phyloP scores from a whole-genome alignment of 2,113 vertebrate species.

The Corvus cornix region DNA sequence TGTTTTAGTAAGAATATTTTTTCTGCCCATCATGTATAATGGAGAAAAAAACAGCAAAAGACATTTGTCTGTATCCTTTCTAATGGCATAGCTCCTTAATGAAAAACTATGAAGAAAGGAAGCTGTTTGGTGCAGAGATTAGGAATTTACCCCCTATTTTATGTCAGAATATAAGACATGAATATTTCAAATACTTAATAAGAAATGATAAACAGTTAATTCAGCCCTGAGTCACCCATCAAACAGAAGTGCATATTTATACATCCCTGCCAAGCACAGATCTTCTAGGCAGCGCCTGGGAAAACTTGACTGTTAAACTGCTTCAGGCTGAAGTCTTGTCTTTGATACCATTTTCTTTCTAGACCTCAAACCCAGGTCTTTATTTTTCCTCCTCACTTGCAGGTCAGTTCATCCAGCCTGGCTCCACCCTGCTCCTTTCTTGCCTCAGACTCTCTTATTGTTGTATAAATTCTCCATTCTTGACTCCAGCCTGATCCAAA shows the following conservation, averaged over 20 bases:
- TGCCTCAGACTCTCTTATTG: not conserved
- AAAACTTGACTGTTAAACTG: not conserved
- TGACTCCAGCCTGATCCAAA: not conserved
- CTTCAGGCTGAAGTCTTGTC: not conserved
- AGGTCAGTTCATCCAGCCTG: not conserved
- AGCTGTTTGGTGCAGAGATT: not conserved
- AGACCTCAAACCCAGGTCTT: not conserved
- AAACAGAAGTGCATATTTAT: not conserved
- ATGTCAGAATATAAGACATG: not conserved
- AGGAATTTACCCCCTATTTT: not conserved
- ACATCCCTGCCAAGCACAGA: not conserved
- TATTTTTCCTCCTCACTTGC: rapidly evolving
- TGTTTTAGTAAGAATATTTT: not conserved
- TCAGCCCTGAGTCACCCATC: not conserved
- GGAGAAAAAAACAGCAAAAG: not conserved
- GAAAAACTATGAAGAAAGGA: not conserved
- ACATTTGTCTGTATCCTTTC: not conserved
- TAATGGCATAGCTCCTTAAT: not conserved
- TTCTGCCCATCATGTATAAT: not conserved
- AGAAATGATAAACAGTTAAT: not conserved
- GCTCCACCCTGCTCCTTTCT: not conserved
- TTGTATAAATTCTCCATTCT: not conserved
- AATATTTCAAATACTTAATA: not conserved
- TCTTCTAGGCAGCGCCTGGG: not conserved
- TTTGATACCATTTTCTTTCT: not conserved